Evolutionary conservation across 2,888 invertebrate species (phyloP).

Genomic region (Parelbella ahira): DNA sequence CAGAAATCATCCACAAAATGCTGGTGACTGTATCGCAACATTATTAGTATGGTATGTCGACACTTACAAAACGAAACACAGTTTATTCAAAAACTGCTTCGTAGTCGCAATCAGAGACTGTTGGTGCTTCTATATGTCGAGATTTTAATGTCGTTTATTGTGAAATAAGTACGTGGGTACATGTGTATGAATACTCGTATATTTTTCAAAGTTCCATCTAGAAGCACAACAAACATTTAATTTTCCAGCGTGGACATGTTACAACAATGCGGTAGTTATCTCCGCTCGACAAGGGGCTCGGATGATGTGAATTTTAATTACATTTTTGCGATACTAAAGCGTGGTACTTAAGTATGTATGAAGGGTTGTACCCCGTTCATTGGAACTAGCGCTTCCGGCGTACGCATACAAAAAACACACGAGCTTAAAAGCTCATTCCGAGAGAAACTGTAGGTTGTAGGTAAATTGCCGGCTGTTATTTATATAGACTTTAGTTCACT

Average conservation of each 20-base stretch:
- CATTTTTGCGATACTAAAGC: slow-evolving; percentile 73
- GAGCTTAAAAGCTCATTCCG: slow-evolving; percentile 49
- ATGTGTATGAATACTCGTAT: too few relatives aligned
- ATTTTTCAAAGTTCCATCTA: too few relatives aligned
- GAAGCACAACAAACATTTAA: slow-evolving; percentile 13
- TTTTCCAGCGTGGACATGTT: slow-evolving; percentile 26
- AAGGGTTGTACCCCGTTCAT: slow-evolving; percentile 56
- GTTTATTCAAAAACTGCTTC: too few relatives aligned
- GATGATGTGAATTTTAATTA: slow-evolving; percentile 75
- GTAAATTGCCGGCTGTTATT: slow-evolving; percentile 32
- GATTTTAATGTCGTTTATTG: too few relatives aligned
- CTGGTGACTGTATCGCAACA: too few relatives aligned
- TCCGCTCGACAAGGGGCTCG: slow-evolving; percentile 43
- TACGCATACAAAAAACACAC: slow-evolving; percentile 60
- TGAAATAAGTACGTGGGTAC: too few relatives aligned
- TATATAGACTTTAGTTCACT: slow-evolving; percentile 29
- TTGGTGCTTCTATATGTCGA: too few relatives aligned
- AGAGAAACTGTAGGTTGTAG: slow-evolving; percentile 30
- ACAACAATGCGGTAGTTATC: slow-evolving; percentile 63
- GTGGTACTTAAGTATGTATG: slow-evolving; percentile 64
- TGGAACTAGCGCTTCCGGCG: slow-evolving; percentile 57
- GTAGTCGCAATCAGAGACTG: too few relatives aligned
- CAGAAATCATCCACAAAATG: too few relatives aligned
- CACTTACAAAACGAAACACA: too few relatives aligned
- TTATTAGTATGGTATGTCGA: too few relatives aligned